Conservation (phyloP, 1,140 invertebrate genomes). For the Hyphantria cunea region DNA sequence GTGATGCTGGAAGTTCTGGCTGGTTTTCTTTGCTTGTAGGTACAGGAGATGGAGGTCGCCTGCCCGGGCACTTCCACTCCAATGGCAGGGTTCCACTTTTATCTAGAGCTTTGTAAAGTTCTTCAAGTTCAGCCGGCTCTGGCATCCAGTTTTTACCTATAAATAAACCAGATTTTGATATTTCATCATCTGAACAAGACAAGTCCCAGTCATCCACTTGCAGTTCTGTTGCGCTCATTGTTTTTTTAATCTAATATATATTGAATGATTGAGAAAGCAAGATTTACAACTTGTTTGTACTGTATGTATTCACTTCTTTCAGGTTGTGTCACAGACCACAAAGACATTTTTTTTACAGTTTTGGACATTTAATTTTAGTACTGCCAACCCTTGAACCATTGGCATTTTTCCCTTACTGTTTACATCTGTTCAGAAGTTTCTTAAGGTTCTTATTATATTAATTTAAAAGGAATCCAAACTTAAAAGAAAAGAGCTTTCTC, state of each 20-base stretch:
- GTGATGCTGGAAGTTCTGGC: conserved; percentile 63
- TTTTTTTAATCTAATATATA: background rate
- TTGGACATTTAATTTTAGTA: too few species aligned
- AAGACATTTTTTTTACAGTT: too few species aligned
- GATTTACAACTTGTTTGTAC: too few species aligned
- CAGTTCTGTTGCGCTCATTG: conserved; percentile 58
- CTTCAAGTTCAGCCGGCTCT: conserved; percentile 79
- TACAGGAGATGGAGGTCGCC: conserved; percentile 81
- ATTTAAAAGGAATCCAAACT: too few species aligned
- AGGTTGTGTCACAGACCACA: too few species aligned
- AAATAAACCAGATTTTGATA: conserved; percentile 57
- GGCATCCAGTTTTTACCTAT: conserved; percentile 75
- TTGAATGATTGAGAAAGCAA: too few species aligned
- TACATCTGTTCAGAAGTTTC: too few species aligned
- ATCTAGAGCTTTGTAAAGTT: conserved; percentile 83
- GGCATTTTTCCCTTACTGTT: too few species aligned
- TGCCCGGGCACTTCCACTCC: conserved; percentile 86
- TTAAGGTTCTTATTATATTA: too few species aligned
- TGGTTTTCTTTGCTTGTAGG: conserved; percentile 69
- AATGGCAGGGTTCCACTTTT: conserved; percentile 80
- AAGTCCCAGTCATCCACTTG: conserved; percentile 81
- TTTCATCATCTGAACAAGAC: conserved; percentile 84
- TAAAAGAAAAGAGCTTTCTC: too few species aligned
- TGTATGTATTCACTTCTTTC: too few species aligned
- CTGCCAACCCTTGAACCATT: too few species aligned